phyloP scores from a whole-genome alignment of 2,888 invertebrate species.

The Dryococelus australis region DNA sequence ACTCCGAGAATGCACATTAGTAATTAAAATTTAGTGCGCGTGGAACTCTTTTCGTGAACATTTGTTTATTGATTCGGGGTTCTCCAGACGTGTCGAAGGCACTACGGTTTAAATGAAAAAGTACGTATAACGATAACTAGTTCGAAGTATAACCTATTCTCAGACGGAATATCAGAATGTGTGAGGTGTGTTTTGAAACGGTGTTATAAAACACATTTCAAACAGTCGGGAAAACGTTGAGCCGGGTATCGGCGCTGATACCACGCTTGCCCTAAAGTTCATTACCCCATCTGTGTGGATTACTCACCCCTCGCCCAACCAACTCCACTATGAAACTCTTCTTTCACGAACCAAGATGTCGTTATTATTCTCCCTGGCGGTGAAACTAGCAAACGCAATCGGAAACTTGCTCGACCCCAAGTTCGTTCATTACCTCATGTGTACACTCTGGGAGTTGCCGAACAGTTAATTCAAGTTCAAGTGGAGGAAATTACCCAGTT shows the following conservation, averaged over 20 bases:
- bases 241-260: not conserved
- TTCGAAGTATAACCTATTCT: too few relatives aligned
- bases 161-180: too few relatives aligned
- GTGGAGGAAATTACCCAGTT: not conserved
- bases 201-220: too few relatives aligned
- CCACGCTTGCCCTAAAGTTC: not conserved
- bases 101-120: too few relatives aligned
- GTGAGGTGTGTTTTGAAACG: too few relatives aligned
- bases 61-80: too few relatives aligned
- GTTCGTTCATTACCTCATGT: not conserved
- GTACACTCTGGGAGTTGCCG: not conserved
- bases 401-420: not conserved
- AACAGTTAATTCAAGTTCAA: not conserved
- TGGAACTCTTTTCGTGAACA: too few relatives aligned
- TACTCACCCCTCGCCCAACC: not conserved
- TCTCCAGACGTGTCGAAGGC: too few relatives aligned
- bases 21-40: too few relatives aligned
- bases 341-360: not conserved
- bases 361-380: conserved; percentile 16
- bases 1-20: too few relatives aligned
- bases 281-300: not conserved
- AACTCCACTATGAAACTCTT: not conserved
- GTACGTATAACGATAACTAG: too few relatives aligned
- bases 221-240: too few relatives aligned
- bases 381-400: not conserved